Percentiles rank a stretch among this genome's conserved stretches.
phyloP scores from a whole-genome alignment of 2,113 vertebrate genomes.

The Saccopteryx bilineata region DNA sequence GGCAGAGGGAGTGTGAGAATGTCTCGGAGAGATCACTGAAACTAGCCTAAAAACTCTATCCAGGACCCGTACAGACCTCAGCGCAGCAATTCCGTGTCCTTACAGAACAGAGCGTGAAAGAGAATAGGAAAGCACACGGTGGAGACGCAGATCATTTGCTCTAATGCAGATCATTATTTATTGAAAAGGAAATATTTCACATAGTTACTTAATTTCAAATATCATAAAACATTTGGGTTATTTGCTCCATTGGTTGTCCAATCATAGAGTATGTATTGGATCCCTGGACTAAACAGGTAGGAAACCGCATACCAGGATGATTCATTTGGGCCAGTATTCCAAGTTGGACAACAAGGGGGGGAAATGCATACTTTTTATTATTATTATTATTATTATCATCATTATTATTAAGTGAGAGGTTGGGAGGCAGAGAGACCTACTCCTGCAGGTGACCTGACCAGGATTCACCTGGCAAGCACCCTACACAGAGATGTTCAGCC shows the following conservation, averaged over 20 bases:
- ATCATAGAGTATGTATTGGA: not conserved
- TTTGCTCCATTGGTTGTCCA: not conserved
- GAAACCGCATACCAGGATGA: not conserved
- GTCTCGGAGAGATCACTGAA: not conserved
- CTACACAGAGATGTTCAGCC: too few species aligned
- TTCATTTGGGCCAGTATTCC: not conserved
- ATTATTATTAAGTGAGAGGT: too few species aligned
- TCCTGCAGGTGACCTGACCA: too few species aligned
- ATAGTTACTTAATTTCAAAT: constrained; percentile 37
- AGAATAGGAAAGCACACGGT: not conserved
- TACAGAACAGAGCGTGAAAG: not conserved
- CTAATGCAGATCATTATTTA: constrained; percentile 50
- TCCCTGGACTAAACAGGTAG: not conserved
- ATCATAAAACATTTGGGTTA: not conserved
- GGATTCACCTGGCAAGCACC: too few species aligned
- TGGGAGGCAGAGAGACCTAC: too few species aligned
- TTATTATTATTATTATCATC: too few species aligned
- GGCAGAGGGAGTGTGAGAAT: not conserved
- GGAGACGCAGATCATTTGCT: constrained; percentile 18
- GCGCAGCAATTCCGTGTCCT: not conserved
- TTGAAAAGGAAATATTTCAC: not conserved
- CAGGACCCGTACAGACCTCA: constrained; percentile 6
- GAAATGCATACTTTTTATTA: not conserved
- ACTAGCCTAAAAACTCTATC: constrained; percentile 37
- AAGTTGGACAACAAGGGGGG: not conserved